Conservation (phyloP, 2,888 invertebrate genomes). For the Arrhopalites spinosus region DNA sequence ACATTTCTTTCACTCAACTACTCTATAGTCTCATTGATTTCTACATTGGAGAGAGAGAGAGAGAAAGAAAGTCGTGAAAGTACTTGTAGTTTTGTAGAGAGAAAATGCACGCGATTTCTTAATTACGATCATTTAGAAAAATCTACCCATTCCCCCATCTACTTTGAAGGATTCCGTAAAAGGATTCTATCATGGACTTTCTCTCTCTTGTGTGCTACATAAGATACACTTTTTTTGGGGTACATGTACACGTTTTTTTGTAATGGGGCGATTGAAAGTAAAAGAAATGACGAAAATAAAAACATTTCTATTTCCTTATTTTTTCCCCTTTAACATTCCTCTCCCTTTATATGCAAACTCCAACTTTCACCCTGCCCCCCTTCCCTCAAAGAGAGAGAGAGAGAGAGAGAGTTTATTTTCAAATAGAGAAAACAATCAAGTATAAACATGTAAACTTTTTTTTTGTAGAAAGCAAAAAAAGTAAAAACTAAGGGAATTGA, state of each 20-base stretch:
- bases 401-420: not conserved
- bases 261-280: not conserved
- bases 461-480: not conserved
- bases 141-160: not conserved
- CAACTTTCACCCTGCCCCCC: too few relatives aligned
- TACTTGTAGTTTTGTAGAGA: not conserved
- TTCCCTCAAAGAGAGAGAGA: not conserved
- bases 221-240: too few relatives aligned
- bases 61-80: not conserved
- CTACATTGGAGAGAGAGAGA: constrained; percentile 3
- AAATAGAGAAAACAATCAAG: not conserved
- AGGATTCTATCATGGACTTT: too few relatives aligned
- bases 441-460: not conserved
- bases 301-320: too few relatives aligned
- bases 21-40: not conserved
- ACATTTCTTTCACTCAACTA: not conserved
- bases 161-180: not conserved
- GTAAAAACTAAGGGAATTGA: not conserved
- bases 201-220: too few relatives aligned
- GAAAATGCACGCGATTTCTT: constrained; percentile 34
- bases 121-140: constrained; percentile 30
- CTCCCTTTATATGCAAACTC: too few relatives aligned
- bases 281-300: not conserved
- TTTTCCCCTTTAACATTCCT: too few relatives aligned
- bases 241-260: too few relatives aligned